Conservation (phyloP, 2,797 vertebrate species). For the Pteropus rufus region DNA sequence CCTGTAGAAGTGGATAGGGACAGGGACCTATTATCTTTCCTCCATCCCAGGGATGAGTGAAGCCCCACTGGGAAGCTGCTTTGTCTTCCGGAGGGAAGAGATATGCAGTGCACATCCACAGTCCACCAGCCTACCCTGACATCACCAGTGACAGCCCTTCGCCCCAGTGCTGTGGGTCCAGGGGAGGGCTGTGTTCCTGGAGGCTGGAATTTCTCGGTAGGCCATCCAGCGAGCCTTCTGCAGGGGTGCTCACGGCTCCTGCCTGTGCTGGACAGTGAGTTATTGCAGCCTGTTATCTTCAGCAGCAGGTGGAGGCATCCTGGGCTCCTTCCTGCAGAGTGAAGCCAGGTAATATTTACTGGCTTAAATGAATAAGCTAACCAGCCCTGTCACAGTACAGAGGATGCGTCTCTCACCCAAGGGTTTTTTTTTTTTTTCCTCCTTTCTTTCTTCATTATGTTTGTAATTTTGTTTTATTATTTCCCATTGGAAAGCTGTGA, state of each 20-base stretch:
- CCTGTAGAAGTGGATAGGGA: not conserved
- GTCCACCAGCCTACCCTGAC: too few species aligned
- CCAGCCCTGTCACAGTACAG: conserved; percentile 3
- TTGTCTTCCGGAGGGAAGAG: not conserved
- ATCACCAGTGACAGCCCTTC: not conserved
- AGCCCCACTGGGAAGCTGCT: fast-evolving
- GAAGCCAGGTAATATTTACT: conserved; percentile 56
- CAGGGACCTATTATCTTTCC: not conserved
- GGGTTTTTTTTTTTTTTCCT: not conserved
- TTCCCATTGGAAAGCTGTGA: conserved; percentile 68
- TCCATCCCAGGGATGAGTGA: not conserved
- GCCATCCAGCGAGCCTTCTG: not conserved
- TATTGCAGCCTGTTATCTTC: conserved; percentile 61
- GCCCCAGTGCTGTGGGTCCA: fast-evolving
- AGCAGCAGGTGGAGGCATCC: not conserved
- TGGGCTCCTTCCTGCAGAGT: not conserved
- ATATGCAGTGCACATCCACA: fast-evolving
- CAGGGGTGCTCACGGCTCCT: not conserved
- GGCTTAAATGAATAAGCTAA: conserved; percentile 56
- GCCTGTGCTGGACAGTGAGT: not conserved
- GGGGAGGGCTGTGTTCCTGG: not conserved
- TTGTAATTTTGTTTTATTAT: conserved; percentile 77
- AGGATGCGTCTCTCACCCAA: conserved; percentile 5
- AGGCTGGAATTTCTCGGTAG: not conserved
- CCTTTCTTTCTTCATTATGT: conserved; percentile 72